A percentile compares a stretch with the other conserved stretches of the same genome.
phyloP scores from a whole-genome alignment of 2,113 vertebrate species.

The Rhinoderma darwinii region DNA sequence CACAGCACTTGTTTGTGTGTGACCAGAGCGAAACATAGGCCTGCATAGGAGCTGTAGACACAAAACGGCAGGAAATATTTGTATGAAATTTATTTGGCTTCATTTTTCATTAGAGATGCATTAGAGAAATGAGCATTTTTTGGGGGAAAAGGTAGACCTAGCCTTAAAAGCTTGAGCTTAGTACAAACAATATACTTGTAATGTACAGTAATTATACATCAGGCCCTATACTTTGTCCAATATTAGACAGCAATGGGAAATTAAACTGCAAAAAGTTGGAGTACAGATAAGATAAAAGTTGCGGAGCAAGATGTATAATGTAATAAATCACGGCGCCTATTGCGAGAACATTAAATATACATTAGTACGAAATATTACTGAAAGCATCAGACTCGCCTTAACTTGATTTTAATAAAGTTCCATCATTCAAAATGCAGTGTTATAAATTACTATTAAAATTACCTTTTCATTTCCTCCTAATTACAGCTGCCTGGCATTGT shows the following conservation, averaged over 20 bases:
- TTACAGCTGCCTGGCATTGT: conserved; percentile 32
- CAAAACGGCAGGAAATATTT: too few species aligned
- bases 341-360: conserved; percentile 62
- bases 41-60: too few species aligned
- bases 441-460: conserved; percentile 40
- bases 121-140: too few species aligned
- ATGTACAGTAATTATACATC: background rate
- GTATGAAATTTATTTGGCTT: too few species aligned
- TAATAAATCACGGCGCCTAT: conserved; percentile 48
- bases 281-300: background rate
- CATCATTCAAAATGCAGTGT: background rate
- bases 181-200: background rate
- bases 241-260: background rate
- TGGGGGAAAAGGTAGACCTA: too few species aligned
- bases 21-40: too few species aligned
- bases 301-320: background rate
- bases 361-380: conserved; percentile 30
- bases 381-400: background rate
- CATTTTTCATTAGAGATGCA: too few species aligned
- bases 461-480: conserved; percentile 50
- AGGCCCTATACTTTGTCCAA: background rate
- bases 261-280: background rate
- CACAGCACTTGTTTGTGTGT: too few species aligned
- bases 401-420: conserved; percentile 40
- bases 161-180: too few species aligned